phyloP scores from a whole-genome alignment of 2,888 invertebrate genomes.

The Dione juno region DNA sequence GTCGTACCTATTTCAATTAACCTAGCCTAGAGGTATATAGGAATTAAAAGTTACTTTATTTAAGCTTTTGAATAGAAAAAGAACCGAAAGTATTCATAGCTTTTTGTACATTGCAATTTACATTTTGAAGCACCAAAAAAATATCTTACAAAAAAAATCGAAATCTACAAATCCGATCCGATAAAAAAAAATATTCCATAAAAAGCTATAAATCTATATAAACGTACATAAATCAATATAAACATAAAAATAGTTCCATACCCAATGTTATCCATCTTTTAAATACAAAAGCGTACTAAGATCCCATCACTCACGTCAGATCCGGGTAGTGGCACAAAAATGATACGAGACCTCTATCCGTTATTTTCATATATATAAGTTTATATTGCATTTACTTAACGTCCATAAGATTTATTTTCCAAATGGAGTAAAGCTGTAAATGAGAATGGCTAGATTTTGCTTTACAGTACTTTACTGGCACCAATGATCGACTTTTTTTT shows the following conservation, averaged over 20 bases:
- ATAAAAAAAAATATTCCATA: neutral
- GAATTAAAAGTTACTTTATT: too few species aligned
- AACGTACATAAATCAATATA: neutral
- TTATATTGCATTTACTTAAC: slow-evolving; percentile 30
- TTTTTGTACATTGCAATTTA: too few species aligned
- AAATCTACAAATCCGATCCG: too few species aligned
- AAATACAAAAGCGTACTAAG: slow-evolving; percentile 16
- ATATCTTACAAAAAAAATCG: too few species aligned
- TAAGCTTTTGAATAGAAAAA: too few species aligned
- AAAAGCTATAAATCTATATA: neutral
- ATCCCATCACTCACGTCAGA: slow-evolving; percentile 40
- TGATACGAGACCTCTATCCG: slow-evolving; percentile 42
- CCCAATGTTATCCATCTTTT: slow-evolving; percentile 14
- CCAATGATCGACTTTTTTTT: too few species aligned
- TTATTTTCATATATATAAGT: slow-evolving; percentile 27
- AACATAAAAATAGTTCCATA: neutral
- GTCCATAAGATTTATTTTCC: neutral
- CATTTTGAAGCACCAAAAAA: too few species aligned
- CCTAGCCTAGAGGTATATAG: too few species aligned
- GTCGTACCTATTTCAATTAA: too few species aligned
- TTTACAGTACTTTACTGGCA: neutral
- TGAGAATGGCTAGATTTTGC: neutral
- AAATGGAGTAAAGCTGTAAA: slow-evolving; percentile 12
- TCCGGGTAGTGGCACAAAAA: slow-evolving; percentile 43
- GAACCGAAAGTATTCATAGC: too few species aligned